Percentiles rank a stretch among this genome's conserved stretches.
These are phyloP conservation scores for Haemorhous mexicanus DNA, from an alignment of 2,113 vertebrate genomes.

Conservation along the genomic window DNA sequence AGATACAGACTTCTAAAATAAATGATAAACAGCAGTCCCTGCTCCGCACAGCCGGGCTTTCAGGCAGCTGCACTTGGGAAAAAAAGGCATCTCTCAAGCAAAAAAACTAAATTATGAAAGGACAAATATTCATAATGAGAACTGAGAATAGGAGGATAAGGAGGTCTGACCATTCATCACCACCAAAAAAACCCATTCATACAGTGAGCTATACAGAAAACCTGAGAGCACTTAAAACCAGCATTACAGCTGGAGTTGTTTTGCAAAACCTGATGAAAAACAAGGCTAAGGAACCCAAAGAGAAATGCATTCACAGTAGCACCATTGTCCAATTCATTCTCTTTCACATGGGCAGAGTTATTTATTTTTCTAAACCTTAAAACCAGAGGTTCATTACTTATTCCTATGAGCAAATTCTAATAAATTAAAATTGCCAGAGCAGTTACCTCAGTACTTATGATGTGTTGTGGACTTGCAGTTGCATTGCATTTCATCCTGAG, in stretches of 20 bases:
- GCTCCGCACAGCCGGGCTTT: neutral
- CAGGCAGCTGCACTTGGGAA: neutral
- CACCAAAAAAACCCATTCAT: neutral
- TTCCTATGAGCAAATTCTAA: neutral
- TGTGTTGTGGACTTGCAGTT: slow-evolving; percentile 77
- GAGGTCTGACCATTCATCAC: neutral
- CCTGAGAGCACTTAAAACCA: neutral
- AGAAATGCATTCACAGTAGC: neutral
- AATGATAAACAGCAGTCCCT: neutral
- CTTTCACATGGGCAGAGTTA: neutral
- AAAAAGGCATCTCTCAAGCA: neutral
- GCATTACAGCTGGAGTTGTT: neutral
- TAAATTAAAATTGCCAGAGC: neutral
- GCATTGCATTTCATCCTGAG: slow-evolving; percentile 80
- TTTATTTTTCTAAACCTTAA: neutral
- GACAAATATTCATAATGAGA: neutral
- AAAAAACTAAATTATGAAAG: neutral
- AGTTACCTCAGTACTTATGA: slow-evolving; percentile 80
- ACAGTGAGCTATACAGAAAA: neutral
- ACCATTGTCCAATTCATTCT: neutral
- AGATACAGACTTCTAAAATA: neutral
- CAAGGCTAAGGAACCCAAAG: neutral
- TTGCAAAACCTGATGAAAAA: neutral
- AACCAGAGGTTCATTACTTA: neutral
- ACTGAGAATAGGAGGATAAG: neutral